Percentiles rank a stretch among this genome's conserved stretches.
phyloP scores from a whole-genome alignment of 1,140 invertebrate species.

The Bilobella aurantiaca region DNA sequence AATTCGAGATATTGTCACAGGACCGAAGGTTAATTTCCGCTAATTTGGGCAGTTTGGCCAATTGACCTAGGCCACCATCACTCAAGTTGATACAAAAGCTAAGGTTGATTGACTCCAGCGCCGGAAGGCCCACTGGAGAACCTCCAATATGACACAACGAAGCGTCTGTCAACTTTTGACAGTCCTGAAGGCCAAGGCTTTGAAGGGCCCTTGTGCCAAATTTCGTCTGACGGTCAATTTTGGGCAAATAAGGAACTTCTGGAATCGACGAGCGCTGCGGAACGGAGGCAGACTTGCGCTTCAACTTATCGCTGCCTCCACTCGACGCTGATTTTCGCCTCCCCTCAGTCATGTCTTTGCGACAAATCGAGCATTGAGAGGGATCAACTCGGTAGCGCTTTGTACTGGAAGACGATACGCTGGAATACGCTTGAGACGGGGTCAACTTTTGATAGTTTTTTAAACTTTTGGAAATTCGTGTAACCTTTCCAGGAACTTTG shows the following conservation, averaged over 20 bases:
- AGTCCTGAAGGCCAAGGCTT: slow-evolving; percentile 80
- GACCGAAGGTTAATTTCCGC: slow-evolving; percentile 79
- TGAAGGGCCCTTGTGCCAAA: slow-evolving; percentile 61
- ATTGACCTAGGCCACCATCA: slow-evolving; percentile 75
- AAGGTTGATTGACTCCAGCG: slow-evolving; percentile 73
- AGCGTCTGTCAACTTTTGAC: slow-evolving; percentile 83
- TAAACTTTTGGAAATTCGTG: neutral
- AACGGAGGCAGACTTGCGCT: neutral
- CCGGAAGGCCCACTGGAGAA: slow-evolving; percentile 53
- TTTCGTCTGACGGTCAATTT: slow-evolving; percentile 17
- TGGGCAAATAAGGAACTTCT: neutral
- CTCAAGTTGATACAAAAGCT: slow-evolving; percentile 89
- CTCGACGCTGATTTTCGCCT: neutral
- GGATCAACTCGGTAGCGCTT: neutral
- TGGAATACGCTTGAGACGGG: neutral
- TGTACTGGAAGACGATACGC: neutral
- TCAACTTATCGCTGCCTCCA: neutral
- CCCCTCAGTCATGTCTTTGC: neutral
- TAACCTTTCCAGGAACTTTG: neutral
- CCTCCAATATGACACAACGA: slow-evolving; percentile 67
- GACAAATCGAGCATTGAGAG: slow-evolving; percentile 1
- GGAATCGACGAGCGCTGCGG: neutral
- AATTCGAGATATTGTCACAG: slow-evolving; percentile 87
- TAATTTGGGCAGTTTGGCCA: slow-evolving; percentile 70
- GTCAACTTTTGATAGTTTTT: neutral